These are phyloP conservation scores for Chironomus striatipennis DNA, from an alignment of 1,140 invertebrate species.

Conservation along the genomic window DNA sequence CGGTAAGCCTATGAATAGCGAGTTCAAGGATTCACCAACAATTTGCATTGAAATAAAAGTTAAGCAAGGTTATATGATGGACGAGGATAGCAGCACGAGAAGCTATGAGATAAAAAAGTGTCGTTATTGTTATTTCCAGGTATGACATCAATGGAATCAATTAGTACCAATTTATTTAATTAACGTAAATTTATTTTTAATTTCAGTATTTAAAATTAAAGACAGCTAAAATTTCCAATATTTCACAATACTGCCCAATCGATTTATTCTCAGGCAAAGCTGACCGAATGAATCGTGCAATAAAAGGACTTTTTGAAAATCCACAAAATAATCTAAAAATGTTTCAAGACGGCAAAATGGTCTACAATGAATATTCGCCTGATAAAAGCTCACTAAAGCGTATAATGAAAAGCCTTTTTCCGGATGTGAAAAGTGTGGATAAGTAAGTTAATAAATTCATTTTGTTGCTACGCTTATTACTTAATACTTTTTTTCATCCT, in stretches of 20 bases:
- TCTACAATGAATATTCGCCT: slow-evolving; percentile 46
- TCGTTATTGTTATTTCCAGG: slow-evolving; percentile 28
- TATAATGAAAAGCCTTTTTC: slow-evolving; percentile 29
- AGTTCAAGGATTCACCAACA: slow-evolving; percentile 29
- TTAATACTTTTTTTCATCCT: slow-evolving; percentile 29
- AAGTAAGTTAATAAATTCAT: slow-evolving; percentile 28
- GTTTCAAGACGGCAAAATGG: slow-evolving; percentile 51
- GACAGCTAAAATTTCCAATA: slow-evolving; percentile 41
- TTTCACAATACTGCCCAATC: slow-evolving; percentile 60
- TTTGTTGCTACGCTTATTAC: slow-evolving; percentile 28
- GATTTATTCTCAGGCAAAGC: slow-evolving; percentile 58
- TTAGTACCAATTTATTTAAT: too few species aligned
- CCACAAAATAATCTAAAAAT: slow-evolving; percentile 68
- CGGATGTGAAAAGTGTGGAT: slow-evolving; percentile 36
- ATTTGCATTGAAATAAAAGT: slow-evolving; percentile 67
- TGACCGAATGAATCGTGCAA: slow-evolving; percentile 50
- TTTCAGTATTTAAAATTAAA: slow-evolving; percentile 59
- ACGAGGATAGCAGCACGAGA: slow-evolving; percentile 34
- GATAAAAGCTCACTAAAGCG: slow-evolving; percentile 31
- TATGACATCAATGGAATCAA: slow-evolving; percentile 33
- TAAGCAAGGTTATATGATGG: slow-evolving; percentile 58
- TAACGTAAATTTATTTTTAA: slow-evolving; percentile 50
- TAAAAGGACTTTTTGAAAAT: slow-evolving; percentile 48
- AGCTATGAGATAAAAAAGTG: slow-evolving; percentile 29
- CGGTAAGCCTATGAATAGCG: neutral